Evolutionary conservation across 1,140 invertebrate species (phyloP), one percentile per base, ranked within the genome.

Genomic region (Lanistes nyassanus): DNA sequence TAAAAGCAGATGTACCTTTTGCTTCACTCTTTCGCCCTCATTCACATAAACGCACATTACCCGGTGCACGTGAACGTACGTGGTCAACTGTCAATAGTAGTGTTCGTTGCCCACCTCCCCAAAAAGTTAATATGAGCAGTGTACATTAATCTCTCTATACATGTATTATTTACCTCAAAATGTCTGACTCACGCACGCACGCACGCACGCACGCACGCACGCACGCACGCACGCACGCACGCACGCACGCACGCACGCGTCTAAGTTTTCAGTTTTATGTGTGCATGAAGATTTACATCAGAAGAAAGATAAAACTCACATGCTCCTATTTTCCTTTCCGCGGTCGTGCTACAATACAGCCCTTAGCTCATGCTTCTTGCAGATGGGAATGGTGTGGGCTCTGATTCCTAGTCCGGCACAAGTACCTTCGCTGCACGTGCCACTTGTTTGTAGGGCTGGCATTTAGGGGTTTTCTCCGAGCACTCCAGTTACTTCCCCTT

Each of bases 161-260:
- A 53, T 23, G 23, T 23, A n/a, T n/a, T n/a, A n/a, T 23, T 23
- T 13, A 53, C 13, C 51, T 53, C 23, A 53, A 53, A 53, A 53
- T 53, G 51, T 13, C 51, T 23, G 23, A 65, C 62, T 3, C 62
- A 34, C 11, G 4, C 29, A 34, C 62, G 37, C 62, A 65, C 62
- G 37, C 62, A 65, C 62, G 37, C 62, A 34, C 62, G 23, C 62
- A 34, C 62, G 16, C 62, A 65, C 62, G 37, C 62, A 65, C 62
- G 37, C 62, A 65, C 62, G 37, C 26, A 34, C 62, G 21, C 26
- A 36, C 62, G 37, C 62, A 65, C 11, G 5, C 62, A 65, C 11
- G 37, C 62, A 65, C 62, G 37, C 9, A 65, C 62, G 29, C 62
- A 65, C 62, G 23, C 62, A 65, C n/a, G 2, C 62, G 37, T 36